Evolutionary conservation across 2,113 vertebrate genomes (phyloP).

Genomic region (Calypte anna): DNA sequence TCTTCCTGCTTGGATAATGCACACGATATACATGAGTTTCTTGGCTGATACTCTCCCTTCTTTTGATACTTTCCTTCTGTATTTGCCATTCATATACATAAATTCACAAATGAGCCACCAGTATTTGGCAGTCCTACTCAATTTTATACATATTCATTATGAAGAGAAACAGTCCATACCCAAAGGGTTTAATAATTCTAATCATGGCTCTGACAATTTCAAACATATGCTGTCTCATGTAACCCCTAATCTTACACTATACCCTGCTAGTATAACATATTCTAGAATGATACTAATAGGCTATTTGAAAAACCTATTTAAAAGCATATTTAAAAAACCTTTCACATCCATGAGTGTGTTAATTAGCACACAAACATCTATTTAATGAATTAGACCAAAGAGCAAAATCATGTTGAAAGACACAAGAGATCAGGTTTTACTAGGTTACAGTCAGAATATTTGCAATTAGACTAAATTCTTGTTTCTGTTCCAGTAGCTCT

Average conservation of each 20-base stretch:
- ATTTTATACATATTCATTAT: constrained; percentile 25
- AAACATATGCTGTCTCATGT: not conserved
- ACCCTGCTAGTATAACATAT: not conserved
- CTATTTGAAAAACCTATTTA: not conserved
- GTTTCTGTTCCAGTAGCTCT: not conserved
- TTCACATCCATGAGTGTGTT: not conserved
- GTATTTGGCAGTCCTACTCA: constrained; percentile 46
- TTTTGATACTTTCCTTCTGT: constrained; percentile 36
- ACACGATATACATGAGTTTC: constrained; percentile 3
- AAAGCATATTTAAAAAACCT: constrained; percentile 34
- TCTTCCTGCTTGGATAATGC: not conserved
- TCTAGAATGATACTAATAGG: not conserved
- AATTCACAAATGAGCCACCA: constrained; percentile 43
- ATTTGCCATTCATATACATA: constrained; percentile 38
- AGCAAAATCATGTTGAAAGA: not conserved
- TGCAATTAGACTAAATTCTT: not conserved
- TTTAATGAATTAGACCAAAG: not conserved
- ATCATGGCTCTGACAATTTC: constrained; percentile 9
- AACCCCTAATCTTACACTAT: constrained; percentile 20
- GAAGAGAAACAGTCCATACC: constrained; percentile 41
- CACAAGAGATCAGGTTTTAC: not conserved
- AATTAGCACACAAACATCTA: not conserved
- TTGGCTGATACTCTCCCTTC: constrained; percentile 11
- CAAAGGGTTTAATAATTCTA: constrained; percentile 56
- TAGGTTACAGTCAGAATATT: not conserved